Base-by-base conservation (phyloP, 1,140 invertebrate species). In the Dinothrombium tinctorium region DNA sequence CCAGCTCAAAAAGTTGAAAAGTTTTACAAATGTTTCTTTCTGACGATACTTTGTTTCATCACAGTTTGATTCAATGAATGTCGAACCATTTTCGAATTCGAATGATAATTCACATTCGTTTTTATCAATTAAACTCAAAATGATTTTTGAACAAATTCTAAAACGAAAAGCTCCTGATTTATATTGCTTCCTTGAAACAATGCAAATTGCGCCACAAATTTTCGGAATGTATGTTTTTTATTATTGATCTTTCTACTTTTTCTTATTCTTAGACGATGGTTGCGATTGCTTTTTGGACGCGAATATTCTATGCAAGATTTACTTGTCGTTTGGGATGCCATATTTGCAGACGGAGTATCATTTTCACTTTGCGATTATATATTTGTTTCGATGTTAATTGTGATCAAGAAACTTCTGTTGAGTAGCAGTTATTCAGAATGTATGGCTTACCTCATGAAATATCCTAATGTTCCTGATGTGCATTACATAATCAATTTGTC, bases 221-320 rank as follows among this genome's bases (percentile, higher is more conserved):
- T 81, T 76, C 59, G 77, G 76, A 47, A 79, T 80, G 75, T 78
- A 56, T 65, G 73, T 44, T 12, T 31, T 9, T 35, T 24, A 19
- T 29, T 9, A 31, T 20, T 33, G 45, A 42, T 19, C 12, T 45
- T 17, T 15, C 9, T 44, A 24, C 20, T 14, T 25, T 37, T 21
- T 42, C 7, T 48, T 37, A 21, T 42, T 12, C 26, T 0, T 56
- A 79, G 76, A 46, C 73, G 77, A 2, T 81, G 77, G 77, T 55
- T 81, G 9, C 63, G 77, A 9, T 54, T 81, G 28, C 55, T 81
- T 2, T 81, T 81, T 61, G 76, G 76, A 0, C 62, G 77, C 12
- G 77, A 81, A 56, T 80, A 79, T 57, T 65, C 72, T 14, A 63
- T 80, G 38, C 59, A 70, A 31, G 75, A 79, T 51, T 55, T 80